Evolutionary conservation across 2,797 vertebrate genomes (phyloP), one percentile per base, ranked within the genome.

Genomic region (Macrochelys suwanniensis): DNA sequence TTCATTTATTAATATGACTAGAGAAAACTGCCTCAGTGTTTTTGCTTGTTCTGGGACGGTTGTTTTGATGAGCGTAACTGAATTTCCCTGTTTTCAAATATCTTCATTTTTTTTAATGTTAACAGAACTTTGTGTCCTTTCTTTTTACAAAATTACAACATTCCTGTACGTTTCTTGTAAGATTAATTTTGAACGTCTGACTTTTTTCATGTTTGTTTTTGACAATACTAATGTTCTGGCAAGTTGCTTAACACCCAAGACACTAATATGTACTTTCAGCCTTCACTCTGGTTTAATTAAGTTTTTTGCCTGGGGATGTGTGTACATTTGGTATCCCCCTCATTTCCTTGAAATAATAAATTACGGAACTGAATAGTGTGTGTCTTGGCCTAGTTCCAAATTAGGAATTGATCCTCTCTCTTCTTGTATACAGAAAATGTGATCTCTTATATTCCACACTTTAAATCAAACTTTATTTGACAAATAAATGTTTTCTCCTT

Each of bases 361-460:
- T 94, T 61, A 80, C 61, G 76, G 85, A 90, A 77, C 23, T 90
- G 80, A 92, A 89, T 37, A 54, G n/a, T 78, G 45, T 61, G 33
- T 89, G 49, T 57, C 81, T 87, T 96, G 95, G 91, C 50, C 31
- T 91, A 93, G n/a, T 93, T 74, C 92, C 91, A 94, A 87, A 96
- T 90, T 89, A 92, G 95, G 93, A 92, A 92, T 89, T 85, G 93
- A 88, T 80, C 61, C 6, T 16, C 59, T 61, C 91, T 89, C 76
- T 92, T 45, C 76, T 74, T 80, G 68, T 95, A 91, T 68, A 94
- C 11, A 90, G 59, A 81, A 95, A 91, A 80, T 6, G 17, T 19
- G 59, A 94, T 42, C 78, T 93, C 92, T 94, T 88, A 80, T 57
- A 85, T 37, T 80, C 56, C 26, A 85, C 28, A n/a, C 57, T 83